A percentile compares a stretch with the other conserved stretches of the same genome.
Conservation (phyloP, 2,888 invertebrate species). For the Buathra laborator region DNA sequence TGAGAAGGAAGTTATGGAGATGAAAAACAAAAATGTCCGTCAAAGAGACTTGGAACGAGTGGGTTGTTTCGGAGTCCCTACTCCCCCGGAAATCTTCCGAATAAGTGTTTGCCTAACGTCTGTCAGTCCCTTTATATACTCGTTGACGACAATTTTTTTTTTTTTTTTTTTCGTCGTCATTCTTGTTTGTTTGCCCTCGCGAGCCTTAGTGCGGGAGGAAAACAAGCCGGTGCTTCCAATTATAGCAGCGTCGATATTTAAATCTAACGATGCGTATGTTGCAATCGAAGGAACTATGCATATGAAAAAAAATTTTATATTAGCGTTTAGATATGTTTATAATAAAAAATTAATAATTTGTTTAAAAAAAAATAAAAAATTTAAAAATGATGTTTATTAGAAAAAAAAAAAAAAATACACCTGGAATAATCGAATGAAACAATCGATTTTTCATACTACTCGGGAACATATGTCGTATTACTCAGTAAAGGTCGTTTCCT, state of each 20-base stretch:
- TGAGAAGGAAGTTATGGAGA: conserved; percentile 30
- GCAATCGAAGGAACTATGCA: neutral
- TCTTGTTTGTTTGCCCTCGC: conserved; percentile 24
- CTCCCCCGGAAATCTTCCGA: conserved; percentile 35
- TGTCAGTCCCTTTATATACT: conserved; percentile 33
- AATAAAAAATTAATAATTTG: neutral
- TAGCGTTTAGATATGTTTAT: neutral
- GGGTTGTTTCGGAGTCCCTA: conserved; percentile 37
- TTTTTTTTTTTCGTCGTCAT: conserved; percentile 8
- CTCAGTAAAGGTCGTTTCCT: neutral
- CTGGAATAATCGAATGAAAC: neutral
- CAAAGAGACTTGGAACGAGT: conserved; percentile 60
- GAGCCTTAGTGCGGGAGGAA: neutral
- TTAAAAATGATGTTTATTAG: neutral
- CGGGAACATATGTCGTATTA: neutral
- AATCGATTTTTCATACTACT: neutral
- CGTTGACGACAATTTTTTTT: conserved; percentile 38
- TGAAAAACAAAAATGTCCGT: conserved; percentile 43
- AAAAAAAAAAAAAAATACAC: neutral
- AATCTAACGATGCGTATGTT: neutral
- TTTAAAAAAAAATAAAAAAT: neutral
- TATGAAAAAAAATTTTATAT: neutral
- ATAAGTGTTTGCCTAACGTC: conserved; percentile 55
- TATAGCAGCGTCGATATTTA: neutral
- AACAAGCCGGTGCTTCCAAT: neutral